Evolutionary conservation across 2,797 vertebrate species (phyloP).

Genomic region (Eremophila alpestris): DNA sequence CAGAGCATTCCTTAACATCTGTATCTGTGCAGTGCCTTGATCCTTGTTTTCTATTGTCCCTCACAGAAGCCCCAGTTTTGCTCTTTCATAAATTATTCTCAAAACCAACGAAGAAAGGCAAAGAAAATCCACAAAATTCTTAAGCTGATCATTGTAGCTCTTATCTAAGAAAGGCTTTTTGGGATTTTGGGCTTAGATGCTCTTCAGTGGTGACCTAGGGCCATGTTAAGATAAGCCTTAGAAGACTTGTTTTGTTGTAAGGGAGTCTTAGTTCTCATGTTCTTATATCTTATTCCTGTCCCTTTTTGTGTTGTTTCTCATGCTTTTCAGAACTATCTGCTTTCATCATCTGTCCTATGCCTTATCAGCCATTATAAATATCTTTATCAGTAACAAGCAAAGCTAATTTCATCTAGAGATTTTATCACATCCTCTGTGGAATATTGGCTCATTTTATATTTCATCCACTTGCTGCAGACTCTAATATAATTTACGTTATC

Average conservation of each 20-base stretch:
- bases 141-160: background rate
- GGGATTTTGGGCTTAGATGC: background rate
- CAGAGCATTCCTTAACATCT: background rate
- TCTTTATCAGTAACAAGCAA: background rate
- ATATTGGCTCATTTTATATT: background rate
- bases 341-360: background rate
- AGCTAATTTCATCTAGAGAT: background rate
- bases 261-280: background rate
- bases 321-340: background rate
- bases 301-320: background rate
- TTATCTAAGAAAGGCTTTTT: background rate
- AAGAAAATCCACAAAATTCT: background rate
- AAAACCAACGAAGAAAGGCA: background rate
- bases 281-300: background rate
- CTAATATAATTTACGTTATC: background rate
- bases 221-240: rapidly evolving
- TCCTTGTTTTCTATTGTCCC: background rate
- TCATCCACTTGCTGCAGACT: background rate
- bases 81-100: background rate
- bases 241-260: background rate
- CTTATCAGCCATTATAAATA: background rate
- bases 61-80: background rate
- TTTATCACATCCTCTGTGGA: background rate
- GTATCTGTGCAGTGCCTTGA: background rate
- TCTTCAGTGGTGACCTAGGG: rapidly evolving